phyloP scores from a whole-genome alignment of 2,797 vertebrate genomes.

The Ctenopoma kingsleyae region DNA sequence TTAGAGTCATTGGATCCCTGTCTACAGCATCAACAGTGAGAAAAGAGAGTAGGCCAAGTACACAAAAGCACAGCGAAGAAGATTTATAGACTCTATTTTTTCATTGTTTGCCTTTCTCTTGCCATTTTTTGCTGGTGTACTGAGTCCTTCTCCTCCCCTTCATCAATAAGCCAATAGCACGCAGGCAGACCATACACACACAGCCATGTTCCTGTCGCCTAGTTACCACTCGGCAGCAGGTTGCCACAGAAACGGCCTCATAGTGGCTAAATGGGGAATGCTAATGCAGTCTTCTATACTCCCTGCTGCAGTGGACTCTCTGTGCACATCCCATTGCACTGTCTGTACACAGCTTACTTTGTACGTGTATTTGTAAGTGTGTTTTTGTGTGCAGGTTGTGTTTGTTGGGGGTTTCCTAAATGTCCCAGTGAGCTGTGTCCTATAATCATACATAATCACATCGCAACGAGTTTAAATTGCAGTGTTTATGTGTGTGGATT shows the following conservation, averaged over 20 bases:
- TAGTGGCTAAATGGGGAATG: constrained; percentile 84
- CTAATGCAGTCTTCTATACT: constrained; percentile 82
- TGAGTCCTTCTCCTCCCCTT: constrained; percentile 77
- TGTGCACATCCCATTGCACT: constrained; percentile 74
- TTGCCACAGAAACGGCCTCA: constrained; percentile 89
- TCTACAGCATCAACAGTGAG: constrained; percentile 48
- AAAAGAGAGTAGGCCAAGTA: constrained; percentile 48
- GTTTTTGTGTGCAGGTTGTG: constrained; percentile 8
- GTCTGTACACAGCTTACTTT: constrained; percentile 59
- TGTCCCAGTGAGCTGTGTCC: constrained; percentile 12
- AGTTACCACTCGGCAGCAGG: constrained; percentile 87
- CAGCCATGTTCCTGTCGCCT: constrained; percentile 87
- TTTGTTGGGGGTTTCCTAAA: constrained; percentile 6
- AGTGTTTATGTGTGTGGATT: background rate
- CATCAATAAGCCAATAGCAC: constrained; percentile 83
- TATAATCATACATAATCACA: constrained; percentile 10
- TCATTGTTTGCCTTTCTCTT: constrained; percentile 66
- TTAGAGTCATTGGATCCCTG: constrained; percentile 60
- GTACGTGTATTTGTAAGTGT: constrained; percentile 16
- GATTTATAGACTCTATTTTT: constrained; percentile 67
- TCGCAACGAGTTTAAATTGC: constrained; percentile 36
- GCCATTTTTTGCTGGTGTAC: constrained; percentile 49
- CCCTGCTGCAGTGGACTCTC: constrained; percentile 80
- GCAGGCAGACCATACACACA: constrained; percentile 78
- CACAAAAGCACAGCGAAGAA: constrained; percentile 54